A percentile compares a stretch with the other conserved stretches of the same genome.
Evolutionary conservation across 1,140 invertebrate species (phyloP).

Genomic region (Heliconius nattereri): DNA sequence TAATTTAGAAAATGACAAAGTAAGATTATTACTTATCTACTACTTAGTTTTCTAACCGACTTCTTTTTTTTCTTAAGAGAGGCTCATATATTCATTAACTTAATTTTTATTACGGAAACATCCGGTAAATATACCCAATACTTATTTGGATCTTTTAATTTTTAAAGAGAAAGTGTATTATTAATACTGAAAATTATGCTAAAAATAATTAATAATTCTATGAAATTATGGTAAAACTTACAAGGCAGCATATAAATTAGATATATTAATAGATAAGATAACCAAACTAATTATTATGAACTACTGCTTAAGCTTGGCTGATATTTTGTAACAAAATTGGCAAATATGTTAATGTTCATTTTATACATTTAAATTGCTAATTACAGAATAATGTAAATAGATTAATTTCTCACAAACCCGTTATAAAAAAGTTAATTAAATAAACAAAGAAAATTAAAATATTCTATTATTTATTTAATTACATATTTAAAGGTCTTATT

Average conservation of each 20-base stretch:
- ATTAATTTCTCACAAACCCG: background rate
- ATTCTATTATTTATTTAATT: background rate
- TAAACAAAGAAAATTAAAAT: background rate
- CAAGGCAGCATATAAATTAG: background rate
- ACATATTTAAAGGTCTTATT: background rate
- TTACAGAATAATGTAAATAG: too few relatives aligned
- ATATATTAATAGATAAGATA: background rate
- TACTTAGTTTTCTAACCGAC: background rate
- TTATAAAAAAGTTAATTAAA: background rate
- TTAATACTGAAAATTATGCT: background rate
- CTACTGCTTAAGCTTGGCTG: background rate
- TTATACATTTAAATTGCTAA: background rate
- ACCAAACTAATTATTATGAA: background rate
- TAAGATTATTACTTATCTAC: background rate
- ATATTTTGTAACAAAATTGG: background rate
- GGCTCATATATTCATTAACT: too few relatives aligned
- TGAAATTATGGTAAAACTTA: background rate
- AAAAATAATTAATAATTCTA: background rate
- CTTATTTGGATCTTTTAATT: background rate
- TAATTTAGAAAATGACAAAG: background rate
- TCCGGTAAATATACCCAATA: background rate
- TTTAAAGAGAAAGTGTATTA: background rate
- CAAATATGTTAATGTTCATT: background rate
- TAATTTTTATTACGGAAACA: background rate
- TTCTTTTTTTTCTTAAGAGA: too few relatives aligned